Base-by-base conservation (phyloP, 2,888 invertebrate genomes). In the Gnatocerus cornutus region DNA sequence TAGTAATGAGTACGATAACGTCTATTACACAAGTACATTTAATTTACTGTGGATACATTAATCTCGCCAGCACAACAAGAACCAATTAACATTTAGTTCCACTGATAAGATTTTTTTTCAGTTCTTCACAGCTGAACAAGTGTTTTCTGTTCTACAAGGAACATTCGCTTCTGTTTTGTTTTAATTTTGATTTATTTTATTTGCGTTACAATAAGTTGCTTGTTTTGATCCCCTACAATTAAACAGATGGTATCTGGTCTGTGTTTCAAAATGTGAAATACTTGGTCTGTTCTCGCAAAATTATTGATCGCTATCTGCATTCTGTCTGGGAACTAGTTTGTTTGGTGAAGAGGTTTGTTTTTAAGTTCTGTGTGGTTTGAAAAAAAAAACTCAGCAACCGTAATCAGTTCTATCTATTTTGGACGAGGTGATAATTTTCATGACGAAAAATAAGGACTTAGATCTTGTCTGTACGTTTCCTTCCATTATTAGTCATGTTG, bases 171-270 rank as follows among this genome's bases (percentile, higher is more conserved):
- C 76, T 76, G 76, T 75, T 76, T 76, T 73, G 73, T 76, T 75
- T 76, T 74, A 74, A 73, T 71, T 68, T 65, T 33, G 56, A 72
- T 72, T 72, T 69, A 67, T 77, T 73, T 75, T 74, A 74, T 77
- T 75, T 76, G 76, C 64, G 71, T 73, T 73, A 74, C 73, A 76
- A 76, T 73, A 70, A 73, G 71, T 67, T 71, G 74, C 74, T 76
- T 76, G 77, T 77, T 75, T 76, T 73, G 73, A 75, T 76, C 72
- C 75, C 73, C 75, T 76, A 72, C 74, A 76, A 75, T 75, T 76
- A 71, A 69, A 69, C 70, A 73, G 77, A 76, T 75, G 72, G 29
- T 72, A 77, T 77, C 77, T 75, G 76, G 74, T 75, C 69, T 75
- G 74, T 77, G 76, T 68, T 63, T 68, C 46, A 55, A 63, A 67